Percentiles rank a stretch among this genome's conserved stretches.
phyloP scores from a whole-genome alignment of 2,113 vertebrate species.

The Dromaius novaehollandiae region DNA sequence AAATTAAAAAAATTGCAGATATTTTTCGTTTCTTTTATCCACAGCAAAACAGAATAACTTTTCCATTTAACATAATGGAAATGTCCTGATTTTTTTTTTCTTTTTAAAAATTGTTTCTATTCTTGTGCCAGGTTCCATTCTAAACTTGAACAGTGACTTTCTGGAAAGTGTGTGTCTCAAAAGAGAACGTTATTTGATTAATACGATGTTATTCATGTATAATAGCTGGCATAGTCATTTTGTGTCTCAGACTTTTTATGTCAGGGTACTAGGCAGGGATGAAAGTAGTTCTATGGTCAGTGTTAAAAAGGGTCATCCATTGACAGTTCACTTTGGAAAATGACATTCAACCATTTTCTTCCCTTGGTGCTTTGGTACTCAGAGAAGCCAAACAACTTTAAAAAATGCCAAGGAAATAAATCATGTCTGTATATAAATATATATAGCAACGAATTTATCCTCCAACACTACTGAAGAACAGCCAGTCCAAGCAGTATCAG shows the following conservation, averaged over 20 bases:
- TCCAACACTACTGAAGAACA: neutral
- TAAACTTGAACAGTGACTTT: neutral
- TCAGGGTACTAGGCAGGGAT: neutral
- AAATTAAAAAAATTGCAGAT: neutral
- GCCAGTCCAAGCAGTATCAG: neutral
- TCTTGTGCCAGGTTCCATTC: neutral
- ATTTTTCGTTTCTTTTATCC: neutral
- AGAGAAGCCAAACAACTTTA: slow-evolving; percentile 14
- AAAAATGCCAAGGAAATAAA: slow-evolving; percentile 25
- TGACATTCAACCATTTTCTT: neutral
- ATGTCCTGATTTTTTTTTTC: neutral
- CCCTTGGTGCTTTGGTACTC: neutral
- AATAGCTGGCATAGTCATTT: neutral
- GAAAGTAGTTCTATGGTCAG: neutral
- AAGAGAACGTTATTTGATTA: neutral
- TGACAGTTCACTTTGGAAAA: neutral
- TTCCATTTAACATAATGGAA: neutral
- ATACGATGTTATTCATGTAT: neutral
- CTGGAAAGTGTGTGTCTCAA: neutral
- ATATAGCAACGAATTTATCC: neutral
- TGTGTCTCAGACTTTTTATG: neutral
- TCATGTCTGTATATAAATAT: neutral
- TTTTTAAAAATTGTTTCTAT: neutral
- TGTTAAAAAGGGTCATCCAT: slow-evolving; percentile 4
- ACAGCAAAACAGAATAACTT: neutral